These are phyloP conservation scores for Laothoe populi DNA, from an alignment of 2,888 invertebrate species.

Conservation along the genomic window DNA sequence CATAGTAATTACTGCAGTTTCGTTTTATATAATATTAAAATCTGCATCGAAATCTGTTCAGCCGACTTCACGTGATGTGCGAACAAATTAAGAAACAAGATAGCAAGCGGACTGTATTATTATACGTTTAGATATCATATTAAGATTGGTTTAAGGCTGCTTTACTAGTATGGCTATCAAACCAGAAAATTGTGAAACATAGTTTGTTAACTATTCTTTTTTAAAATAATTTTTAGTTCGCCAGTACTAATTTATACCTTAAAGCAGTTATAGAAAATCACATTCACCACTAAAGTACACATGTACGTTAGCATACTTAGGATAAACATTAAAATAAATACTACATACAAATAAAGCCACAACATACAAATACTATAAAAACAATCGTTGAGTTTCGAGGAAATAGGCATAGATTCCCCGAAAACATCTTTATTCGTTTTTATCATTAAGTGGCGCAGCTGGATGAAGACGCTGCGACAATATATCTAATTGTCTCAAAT, in stretches of 20 bases:
- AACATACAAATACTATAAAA: not conserved
- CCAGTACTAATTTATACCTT: too few relatives aligned
- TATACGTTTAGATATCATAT: too few relatives aligned
- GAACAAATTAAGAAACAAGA: too few relatives aligned
- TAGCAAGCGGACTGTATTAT: too few relatives aligned
- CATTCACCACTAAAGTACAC: not conserved
- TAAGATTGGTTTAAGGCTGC: too few relatives aligned
- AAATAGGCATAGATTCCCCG: not conserved
- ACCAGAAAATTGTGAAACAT: not conserved
- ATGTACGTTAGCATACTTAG: not conserved
- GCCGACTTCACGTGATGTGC: too few relatives aligned
- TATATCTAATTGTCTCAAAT: slow-evolving; percentile 50
- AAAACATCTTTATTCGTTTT: slow-evolving; percentile 27
- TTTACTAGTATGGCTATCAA: too few relatives aligned
- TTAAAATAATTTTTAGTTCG: too few relatives aligned
- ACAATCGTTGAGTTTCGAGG: slow-evolving; percentile 4
- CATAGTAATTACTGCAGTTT: too few relatives aligned
- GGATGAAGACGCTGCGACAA: slow-evolving; percentile 67
- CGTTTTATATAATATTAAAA: too few relatives aligned
- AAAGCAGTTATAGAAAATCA: not conserved
- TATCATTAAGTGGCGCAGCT: slow-evolving; percentile 47
- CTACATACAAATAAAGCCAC: not conserved
- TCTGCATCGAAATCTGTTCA: too few relatives aligned
- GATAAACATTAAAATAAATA: not conserved
- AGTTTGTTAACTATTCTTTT: too few relatives aligned